A percentile compares a stretch with the other conserved stretches of the same genome.
Evolutionary conservation across 2,113 vertebrate genomes (phyloP).

Genomic region (Cisticola juncidis): DNA sequence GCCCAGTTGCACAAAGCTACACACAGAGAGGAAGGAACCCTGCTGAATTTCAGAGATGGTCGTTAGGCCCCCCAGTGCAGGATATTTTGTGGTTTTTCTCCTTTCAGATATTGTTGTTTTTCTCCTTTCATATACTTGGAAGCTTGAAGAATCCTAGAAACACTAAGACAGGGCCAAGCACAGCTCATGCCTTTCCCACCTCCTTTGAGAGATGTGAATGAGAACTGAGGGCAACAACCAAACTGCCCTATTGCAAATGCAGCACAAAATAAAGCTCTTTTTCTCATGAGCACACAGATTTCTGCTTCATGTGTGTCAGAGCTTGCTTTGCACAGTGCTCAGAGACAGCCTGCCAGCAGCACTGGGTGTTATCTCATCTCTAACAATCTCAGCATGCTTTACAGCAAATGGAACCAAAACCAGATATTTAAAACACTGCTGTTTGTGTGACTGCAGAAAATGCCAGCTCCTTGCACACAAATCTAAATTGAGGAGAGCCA

Average conservation of each 20-base stretch:
- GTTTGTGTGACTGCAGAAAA: slow-evolving; percentile 39
- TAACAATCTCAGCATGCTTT: background rate
- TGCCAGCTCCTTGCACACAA: background rate
- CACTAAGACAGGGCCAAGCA: background rate
- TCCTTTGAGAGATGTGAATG: fast-evolving
- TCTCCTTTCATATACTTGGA: background rate
- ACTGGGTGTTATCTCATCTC: background rate
- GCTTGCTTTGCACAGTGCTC: background rate
- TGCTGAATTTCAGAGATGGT: background rate
- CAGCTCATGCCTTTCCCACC: background rate
- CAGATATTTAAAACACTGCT: background rate
- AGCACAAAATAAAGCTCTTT: background rate
- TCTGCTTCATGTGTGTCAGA: background rate
- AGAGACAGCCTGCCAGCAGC: background rate
- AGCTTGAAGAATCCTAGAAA: background rate
- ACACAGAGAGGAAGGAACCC: background rate
- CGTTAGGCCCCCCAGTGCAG: background rate
- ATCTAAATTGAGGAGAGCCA: background rate
- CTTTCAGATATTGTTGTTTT: background rate
- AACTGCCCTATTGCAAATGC: background rate
- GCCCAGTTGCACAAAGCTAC: background rate
- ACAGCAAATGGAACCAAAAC: background rate
- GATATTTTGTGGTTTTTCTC: background rate
- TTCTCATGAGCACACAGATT: background rate
- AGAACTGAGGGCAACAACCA: background rate